phyloP scores from a whole-genome alignment of 2,888 invertebrate genomes.

The Xylocampa areola region DNA sequence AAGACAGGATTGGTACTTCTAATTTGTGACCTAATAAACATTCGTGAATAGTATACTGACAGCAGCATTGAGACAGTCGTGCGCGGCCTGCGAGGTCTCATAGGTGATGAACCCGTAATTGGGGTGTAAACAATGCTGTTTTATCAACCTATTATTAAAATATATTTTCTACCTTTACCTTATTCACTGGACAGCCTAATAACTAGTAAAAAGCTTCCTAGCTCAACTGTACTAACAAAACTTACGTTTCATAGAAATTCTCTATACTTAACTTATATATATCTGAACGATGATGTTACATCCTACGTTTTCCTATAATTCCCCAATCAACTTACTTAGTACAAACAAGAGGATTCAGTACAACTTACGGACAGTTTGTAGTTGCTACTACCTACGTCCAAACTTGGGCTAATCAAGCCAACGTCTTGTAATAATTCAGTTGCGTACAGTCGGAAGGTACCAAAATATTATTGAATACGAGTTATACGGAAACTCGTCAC shows the following conservation, averaged over 20 bases:
- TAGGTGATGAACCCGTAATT: conserved; percentile 99
- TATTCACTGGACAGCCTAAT: too few relatives aligned
- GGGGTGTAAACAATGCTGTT: too few relatives aligned
- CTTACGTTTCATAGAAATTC: too few relatives aligned
- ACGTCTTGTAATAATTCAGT: conserved; percentile 21
- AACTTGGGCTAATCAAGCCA: conserved; percentile 24
- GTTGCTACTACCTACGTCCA: background rate
- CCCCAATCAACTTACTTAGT: conserved; percentile 3
- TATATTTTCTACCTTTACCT: too few relatives aligned
- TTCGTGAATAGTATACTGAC: too few relatives aligned
- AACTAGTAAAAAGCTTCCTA: too few relatives aligned
- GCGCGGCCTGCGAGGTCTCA: conserved; percentile 94
- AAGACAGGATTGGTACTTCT: too few relatives aligned
- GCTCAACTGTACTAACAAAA: too few relatives aligned
- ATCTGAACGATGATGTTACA: background rate
- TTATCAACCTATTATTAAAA: too few relatives aligned
- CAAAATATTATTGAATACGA: conserved; percentile 27
- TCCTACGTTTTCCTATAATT: background rate
- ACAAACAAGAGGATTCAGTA: too few relatives aligned
- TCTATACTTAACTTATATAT: too few relatives aligned
- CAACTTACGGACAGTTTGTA: conserved; percentile 1
- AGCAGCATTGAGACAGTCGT: conserved; percentile 91
- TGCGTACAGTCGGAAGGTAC: conserved; percentile 7
- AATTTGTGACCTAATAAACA: too few relatives aligned
- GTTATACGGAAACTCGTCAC: conserved; percentile 20